Evolutionary conservation across 2,797 vertebrate genomes (phyloP).

Genomic region (Scolopax rusticola): DNA sequence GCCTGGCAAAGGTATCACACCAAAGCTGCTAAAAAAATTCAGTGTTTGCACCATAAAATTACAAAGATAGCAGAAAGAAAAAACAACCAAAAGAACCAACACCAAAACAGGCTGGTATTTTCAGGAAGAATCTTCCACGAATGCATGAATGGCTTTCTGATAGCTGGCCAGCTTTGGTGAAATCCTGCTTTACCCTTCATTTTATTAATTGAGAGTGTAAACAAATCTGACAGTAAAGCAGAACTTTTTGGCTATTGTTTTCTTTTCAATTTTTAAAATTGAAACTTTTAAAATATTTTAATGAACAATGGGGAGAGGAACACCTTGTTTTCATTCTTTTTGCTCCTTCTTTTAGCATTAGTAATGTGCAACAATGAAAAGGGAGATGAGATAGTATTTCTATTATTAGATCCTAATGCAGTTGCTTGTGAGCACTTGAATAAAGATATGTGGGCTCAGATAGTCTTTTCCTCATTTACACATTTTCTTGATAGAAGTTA

Average conservation of each 20-base stretch:
- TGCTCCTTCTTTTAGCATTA: conserved; percentile 27
- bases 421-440: background rate
- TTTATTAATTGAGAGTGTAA: background rate
- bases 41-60: background rate
- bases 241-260: background rate
- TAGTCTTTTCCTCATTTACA: conserved; percentile 20
- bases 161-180: background rate
- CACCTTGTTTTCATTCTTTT: conserved; percentile 24
- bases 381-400: conserved; percentile 39
- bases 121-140: background rate
- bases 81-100: background rate
- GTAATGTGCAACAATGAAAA: conserved; percentile 29
- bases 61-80: background rate
- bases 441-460: conserved; percentile 3
- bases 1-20: background rate
- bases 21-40: background rate
- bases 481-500: conserved; percentile 14
- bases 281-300: conserved; percentile 6
- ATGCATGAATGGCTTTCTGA: background rate
- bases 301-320: background rate
- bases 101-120: background rate
- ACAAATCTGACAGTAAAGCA: background rate
- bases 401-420: conserved; percentile 39
- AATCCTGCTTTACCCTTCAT: background rate
- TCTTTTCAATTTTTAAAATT: background rate